Percentiles rank a stretch among this genome's conserved stretches.
Conservation (phyloP, 1,140 invertebrate genomes). For the Magallana ariakensis region DNA sequence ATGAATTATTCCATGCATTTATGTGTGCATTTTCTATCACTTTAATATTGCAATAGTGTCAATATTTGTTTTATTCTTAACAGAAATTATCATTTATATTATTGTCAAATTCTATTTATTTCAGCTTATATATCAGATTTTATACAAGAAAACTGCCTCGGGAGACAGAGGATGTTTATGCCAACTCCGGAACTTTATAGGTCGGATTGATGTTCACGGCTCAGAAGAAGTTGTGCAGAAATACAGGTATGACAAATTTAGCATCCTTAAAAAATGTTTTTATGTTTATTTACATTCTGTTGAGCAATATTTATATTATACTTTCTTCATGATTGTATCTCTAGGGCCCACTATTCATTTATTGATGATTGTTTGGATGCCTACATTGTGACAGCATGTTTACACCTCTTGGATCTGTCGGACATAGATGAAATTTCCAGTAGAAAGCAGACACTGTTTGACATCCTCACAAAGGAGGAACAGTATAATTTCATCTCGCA, state of each 20-base stretch:
- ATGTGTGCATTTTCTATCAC: too few relatives aligned
- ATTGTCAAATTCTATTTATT: not conserved
- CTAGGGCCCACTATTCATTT: constrained; percentile 4
- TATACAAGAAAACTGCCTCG: constrained; percentile 41
- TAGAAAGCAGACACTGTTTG: constrained; percentile 1
- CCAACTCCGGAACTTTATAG: constrained; percentile 29
- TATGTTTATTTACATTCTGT: not conserved
- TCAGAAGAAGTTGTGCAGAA: constrained; percentile 46
- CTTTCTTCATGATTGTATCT: not conserved
- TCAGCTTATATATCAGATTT: constrained; percentile 48
- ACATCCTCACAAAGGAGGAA: not conserved
- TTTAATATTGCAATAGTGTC: too few relatives aligned
- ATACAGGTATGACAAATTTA: not conserved
- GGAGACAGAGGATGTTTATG: constrained; percentile 36
- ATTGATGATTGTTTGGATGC: constrained; percentile 39
- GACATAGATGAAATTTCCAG: not conserved
- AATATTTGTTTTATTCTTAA: not conserved
- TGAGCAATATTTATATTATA: not conserved
- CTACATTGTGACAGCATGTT: constrained; percentile 13
- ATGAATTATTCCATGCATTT: too few relatives aligned
- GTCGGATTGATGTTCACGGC: constrained; percentile 42
- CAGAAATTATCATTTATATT: not conserved
- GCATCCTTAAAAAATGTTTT: too few relatives aligned
- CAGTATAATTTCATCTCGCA: not conserved
- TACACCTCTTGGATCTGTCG: not conserved